phyloP scores from a whole-genome alignment of 2,113 vertebrate genomes.

The Castor canadensis region DNA sequence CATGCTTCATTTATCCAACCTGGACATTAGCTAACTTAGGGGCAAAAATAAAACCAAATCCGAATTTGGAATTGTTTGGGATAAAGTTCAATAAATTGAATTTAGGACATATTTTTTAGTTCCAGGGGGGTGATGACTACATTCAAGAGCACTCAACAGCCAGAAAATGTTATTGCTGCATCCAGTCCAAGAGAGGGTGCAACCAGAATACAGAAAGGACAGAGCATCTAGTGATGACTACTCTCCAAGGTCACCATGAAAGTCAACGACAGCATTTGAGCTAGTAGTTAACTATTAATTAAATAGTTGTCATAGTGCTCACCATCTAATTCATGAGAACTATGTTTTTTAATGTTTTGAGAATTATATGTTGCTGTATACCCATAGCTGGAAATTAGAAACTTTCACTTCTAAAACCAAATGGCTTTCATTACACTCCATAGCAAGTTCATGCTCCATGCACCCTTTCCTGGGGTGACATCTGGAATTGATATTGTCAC shows the following conservation, averaged over 20 bases:
- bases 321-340: neutral
- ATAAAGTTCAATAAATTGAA: slow-evolving; percentile 79
- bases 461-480: slow-evolving; percentile 47
- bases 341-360: neutral
- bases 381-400: neutral
- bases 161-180: slow-evolving; percentile 84
- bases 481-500: slow-evolving; percentile 33
- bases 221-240: slow-evolving; percentile 82
- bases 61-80: slow-evolving; percentile 79
- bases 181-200: slow-evolving; percentile 81
- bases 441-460: neutral
- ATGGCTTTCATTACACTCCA: neutral
- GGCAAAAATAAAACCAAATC: slow-evolving; percentile 78
- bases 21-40: slow-evolving; percentile 84
- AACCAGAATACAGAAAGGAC: slow-evolving; percentile 66
- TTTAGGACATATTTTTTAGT: slow-evolving; percentile 67
- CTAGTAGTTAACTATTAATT: too few species aligned
- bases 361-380: neutral
- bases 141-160: slow-evolving; percentile 81
- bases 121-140: slow-evolving; percentile 72
- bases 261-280: slow-evolving; percentile 80
- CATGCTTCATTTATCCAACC: slow-evolving; percentile 91
- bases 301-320: neutral
- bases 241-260: slow-evolving; percentile 78
- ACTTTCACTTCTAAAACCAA: neutral